Base-by-base conservation (phyloP, 2,113 vertebrate species). In the Podiceps cristatus region DNA sequence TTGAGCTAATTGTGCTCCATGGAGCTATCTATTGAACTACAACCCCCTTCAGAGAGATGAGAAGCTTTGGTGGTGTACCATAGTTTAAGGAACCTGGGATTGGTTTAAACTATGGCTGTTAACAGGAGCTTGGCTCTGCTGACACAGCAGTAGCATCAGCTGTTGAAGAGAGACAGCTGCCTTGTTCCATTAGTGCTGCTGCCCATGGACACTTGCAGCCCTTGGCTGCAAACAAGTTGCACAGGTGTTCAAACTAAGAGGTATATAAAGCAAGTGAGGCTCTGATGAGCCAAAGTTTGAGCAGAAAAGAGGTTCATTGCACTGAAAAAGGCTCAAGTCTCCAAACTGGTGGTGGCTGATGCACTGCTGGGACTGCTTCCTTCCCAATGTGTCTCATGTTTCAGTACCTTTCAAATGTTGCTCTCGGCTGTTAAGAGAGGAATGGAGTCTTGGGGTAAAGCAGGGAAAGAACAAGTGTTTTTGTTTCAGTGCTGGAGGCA, bases 1-100 rank as follows among this genome's bases (percentile, higher is more conserved):
- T 50, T 74, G 5, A 53, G n/a, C 27, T 22, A 33, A 25, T 1
- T 58, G 18, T 23, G 10, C 12, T 62, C 5, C 0, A 44, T 29
- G 40, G 15, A 33, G 84, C 0, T 9, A 71, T 2, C 23, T 8
- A 2, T 0, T 29, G 42, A 74, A 28, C 40, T 18, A 7, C 40
- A 17, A 7, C 8, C 13, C 13, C 17, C 47, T 77, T 58, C 3
- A 7, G 31, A 5, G 15, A 58, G 22, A 37, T n/a, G 1, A 66
- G 71, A 29, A 24, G 28, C 33, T 58, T 50, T 14, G 4, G 17
- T 20, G 37, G 7, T 31, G 5, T 37, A 25, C 18, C 16, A 19
- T 9, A 19, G 5, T 37, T 50, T 28, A 59, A 88, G 15, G 9
- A 76, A 42, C 4, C 4, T 9, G 8, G 9, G 11, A 78, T 90